These are phyloP conservation scores for Stenotaenia linearis DNA, from an alignment of 2,888 invertebrate species.

Conservation along the genomic window DNA sequence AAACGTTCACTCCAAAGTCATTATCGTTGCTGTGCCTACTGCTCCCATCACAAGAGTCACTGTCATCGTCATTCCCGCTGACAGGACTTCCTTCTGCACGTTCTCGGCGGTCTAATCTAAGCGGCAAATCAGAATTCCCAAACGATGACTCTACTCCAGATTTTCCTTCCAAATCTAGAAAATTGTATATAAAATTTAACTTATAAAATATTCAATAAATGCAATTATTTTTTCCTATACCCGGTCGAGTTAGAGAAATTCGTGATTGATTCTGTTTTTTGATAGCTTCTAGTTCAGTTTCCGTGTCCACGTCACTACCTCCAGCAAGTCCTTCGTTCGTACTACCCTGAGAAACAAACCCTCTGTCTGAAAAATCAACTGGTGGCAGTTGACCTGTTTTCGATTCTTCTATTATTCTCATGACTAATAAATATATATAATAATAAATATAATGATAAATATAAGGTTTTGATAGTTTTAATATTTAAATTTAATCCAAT, in stretches of 20 bases:
- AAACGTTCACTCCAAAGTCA: neutral
- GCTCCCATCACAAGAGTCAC: neutral
- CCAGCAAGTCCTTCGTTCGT: neutral
- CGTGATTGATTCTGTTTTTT: neutral
- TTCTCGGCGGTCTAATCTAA: neutral
- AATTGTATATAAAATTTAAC: neutral
- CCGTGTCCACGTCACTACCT: neutral
- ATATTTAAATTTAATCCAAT: too few relatives aligned
- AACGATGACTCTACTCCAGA: neutral
- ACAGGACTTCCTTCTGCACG: slow-evolving; percentile 8
- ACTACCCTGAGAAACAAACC: neutral
- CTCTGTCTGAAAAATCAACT: neutral
- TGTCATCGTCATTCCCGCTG: neutral
- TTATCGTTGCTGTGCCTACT: neutral
- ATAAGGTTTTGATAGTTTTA: too few relatives aligned
- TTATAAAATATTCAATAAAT: neutral
- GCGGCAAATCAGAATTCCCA: neutral
- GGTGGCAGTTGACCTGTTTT: too few relatives aligned
- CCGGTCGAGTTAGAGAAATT: neutral
- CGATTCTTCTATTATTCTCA: too few relatives aligned
- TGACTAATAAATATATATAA: too few relatives aligned
- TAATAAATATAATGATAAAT: too few relatives aligned
- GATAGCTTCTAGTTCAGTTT: neutral
- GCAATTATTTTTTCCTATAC: neutral
- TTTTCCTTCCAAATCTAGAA: neutral